These are phyloP conservation scores for Geotrupes spiniger DNA, from an alignment of 2,888 invertebrate genomes.

Conservation along the genomic window DNA sequence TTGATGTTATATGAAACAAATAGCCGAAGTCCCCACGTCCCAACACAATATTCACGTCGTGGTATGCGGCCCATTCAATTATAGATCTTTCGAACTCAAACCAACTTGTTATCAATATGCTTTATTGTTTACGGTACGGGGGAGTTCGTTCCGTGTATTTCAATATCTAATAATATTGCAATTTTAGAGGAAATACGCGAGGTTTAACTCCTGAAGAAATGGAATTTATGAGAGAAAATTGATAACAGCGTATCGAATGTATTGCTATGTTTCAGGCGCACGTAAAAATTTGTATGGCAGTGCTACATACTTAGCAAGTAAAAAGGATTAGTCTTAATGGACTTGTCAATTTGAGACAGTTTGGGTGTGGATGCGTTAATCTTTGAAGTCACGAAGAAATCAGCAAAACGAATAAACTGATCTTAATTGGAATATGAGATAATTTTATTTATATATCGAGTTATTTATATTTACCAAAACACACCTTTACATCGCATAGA, in stretches of 20 bases:
- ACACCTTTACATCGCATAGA: no score
- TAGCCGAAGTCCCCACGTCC: constrained; percentile 46
- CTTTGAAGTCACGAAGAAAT: no score
- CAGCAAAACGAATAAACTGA: no score
- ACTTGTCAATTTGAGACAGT: no score
- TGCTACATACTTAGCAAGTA: no score
- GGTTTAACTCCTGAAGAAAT: background rate
- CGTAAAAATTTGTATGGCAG: no score
- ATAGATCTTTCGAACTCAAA: constrained; percentile 30
- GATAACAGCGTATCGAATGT: background rate
- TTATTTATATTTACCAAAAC: no score
- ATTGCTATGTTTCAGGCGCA: no score
- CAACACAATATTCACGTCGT: constrained; percentile 45
- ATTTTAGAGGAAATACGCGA: constrained; percentile 1
- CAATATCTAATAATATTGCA: constrained; percentile 9
- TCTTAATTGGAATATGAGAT: no score
- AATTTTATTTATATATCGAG: no score
- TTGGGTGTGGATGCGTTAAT: no score
- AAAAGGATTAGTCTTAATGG: no score
- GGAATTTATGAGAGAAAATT: background rate
- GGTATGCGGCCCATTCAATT: constrained; percentile 41
- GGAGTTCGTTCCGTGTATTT: constrained; percentile 12
- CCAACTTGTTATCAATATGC: constrained; percentile 34
- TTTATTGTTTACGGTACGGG: constrained; percentile 31
- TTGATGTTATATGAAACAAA: constrained; percentile 42